Evolutionary conservation across 2,888 invertebrate genomes (phyloP).

Genomic region (Limnephilus lunatus): DNA sequence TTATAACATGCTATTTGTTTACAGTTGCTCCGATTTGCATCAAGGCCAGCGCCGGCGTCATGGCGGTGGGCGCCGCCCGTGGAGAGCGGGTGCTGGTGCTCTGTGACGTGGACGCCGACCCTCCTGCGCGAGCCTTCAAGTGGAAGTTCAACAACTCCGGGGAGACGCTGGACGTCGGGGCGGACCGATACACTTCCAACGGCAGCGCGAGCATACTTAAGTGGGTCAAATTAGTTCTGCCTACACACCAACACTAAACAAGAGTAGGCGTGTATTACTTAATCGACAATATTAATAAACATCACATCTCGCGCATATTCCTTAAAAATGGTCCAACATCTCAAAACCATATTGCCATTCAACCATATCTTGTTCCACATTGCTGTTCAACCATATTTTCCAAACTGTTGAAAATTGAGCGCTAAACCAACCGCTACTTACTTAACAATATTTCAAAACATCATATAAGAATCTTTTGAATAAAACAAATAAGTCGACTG

Average conservation of each 20-base stretch:
- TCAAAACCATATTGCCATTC: no score
- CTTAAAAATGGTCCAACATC: no score
- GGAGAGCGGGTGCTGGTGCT: slow-evolving; percentile 91
- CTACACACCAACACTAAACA: not conserved
- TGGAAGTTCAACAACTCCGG: slow-evolving; percentile 98
- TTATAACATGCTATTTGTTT: not conserved
- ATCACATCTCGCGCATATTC: not conserved
- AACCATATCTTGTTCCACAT: no score
- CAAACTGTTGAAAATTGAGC: no score
- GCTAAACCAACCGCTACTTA: no score
- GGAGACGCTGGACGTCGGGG: slow-evolving; percentile 89
- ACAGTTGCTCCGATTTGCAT: slow-evolving; percentile 63
- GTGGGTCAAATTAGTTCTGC: slow-evolving; percentile 67
- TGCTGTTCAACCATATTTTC: no score
- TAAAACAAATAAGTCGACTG: no score
- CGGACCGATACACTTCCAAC: slow-evolving; percentile 87
- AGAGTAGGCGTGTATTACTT: not conserved
- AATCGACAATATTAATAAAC: not conserved
- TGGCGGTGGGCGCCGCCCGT: slow-evolving; percentile 86
- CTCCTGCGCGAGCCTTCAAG: slow-evolving; percentile 91
- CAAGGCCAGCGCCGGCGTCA: slow-evolving; percentile 79
- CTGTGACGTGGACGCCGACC: slow-evolving; percentile 95
- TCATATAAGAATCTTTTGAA: no score
- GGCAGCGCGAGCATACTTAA: slow-evolving; percentile 85
- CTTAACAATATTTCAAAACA: no score